Evolutionary conservation across 2,113 vertebrate genomes (phyloP).

Genomic region (Phyllopteryx taeniolatus): DNA sequence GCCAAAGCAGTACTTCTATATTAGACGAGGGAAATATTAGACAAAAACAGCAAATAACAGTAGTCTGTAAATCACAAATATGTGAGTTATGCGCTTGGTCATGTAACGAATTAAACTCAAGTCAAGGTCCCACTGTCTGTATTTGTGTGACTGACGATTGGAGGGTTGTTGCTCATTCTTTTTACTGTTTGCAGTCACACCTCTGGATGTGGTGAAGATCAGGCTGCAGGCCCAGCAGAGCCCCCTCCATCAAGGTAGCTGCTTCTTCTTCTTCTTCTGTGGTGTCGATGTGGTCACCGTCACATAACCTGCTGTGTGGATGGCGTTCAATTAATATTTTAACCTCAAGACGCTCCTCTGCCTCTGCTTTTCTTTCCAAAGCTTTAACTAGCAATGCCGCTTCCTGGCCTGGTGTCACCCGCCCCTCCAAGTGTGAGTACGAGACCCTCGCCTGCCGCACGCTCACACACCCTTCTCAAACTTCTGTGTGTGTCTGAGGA

Average conservation of each 20-base stretch:
- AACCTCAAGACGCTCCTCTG: slow-evolving; percentile 19
- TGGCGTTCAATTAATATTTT: not conserved
- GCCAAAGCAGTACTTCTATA: too few species aligned
- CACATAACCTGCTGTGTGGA: not conserved
- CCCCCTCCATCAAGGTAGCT: slow-evolving; percentile 76
- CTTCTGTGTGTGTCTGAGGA: not conserved
- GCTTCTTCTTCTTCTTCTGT: not conserved
- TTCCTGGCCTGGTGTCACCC: slow-evolving; percentile 74
- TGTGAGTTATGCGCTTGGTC: not conserved
- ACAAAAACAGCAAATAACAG: too few species aligned
- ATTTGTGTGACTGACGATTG: not conserved
- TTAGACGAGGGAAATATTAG: too few species aligned
- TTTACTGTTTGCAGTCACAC: slow-evolving; percentile 77
- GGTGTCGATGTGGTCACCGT: not conserved
- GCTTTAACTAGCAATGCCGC: slow-evolving; percentile 65
- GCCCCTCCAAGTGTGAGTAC: slow-evolving; percentile 86
- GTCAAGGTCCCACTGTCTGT: not conserved
- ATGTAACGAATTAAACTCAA: not conserved
- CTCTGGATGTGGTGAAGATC: slow-evolving; percentile 94
- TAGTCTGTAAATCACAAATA: too few species aligned
- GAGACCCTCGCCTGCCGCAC: not conserved
- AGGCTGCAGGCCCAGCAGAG: slow-evolving; percentile 89
- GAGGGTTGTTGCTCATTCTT: not conserved
- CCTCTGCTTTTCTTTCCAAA: slow-evolving; percentile 43
- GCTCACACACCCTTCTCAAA: not conserved